A percentile compares a stretch with the other conserved stretches of the same genome.
phyloP scores from a whole-genome alignment of 1,140 invertebrate species.

The Halesus radiatus region DNA sequence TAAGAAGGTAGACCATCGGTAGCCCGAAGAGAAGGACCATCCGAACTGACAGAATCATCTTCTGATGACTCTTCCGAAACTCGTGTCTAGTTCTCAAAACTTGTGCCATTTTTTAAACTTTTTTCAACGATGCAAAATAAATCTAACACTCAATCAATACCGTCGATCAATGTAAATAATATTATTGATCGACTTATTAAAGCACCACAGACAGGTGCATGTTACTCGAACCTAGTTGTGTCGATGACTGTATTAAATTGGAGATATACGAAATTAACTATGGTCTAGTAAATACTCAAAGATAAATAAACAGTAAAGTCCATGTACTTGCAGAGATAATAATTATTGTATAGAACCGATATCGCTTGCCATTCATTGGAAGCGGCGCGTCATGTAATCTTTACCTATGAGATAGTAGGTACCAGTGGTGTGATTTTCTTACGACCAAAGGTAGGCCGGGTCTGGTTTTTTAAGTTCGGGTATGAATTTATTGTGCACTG shows the following conservation, averaged over 20 bases:
- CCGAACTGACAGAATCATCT: slow-evolving; percentile 42
- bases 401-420: too few species aligned
- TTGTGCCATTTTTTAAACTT: slow-evolving; percentile 12
- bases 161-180: too few species aligned
- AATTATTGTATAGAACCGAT: slow-evolving; percentile 12
- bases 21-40: slow-evolving; percentile 32
- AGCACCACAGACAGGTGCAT: neutral
- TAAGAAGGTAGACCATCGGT: slow-evolving; percentile 30
- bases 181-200: too few species aligned
- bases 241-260: slow-evolving; percentile 5
- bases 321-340: slow-evolving; percentile 1
- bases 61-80: slow-evolving; percentile 36
- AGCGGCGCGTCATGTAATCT: too few species aligned
- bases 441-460: too few species aligned
- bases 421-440: too few species aligned
- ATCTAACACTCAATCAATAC: too few species aligned
- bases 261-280: neutral
- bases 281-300: slow-evolving; percentile 17
- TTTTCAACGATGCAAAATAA: too few species aligned
- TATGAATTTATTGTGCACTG: too few species aligned
- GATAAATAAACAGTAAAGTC: neutral
- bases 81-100: slow-evolving; percentile 33
- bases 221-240: neutral
- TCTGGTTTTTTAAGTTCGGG: too few species aligned
- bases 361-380: slow-evolving; percentile 6